Base-by-base conservation (phyloP, 2,113 vertebrate genomes). In the Sebastes schlegelii region DNA sequence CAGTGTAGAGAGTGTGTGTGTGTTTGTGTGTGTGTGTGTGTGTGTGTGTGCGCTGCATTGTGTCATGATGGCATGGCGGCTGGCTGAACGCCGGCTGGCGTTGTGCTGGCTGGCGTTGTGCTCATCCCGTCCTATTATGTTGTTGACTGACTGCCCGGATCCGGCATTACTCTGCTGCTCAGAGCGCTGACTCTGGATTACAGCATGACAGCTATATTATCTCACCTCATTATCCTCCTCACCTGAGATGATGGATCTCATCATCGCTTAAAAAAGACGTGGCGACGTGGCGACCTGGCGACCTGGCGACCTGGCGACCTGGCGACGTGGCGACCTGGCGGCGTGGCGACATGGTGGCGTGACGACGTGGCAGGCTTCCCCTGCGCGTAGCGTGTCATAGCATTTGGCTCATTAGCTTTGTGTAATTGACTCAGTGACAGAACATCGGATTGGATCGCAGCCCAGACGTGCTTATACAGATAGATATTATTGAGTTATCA, bases 161-260 rank as follows among this genome's bases (percentile, higher is more conserved):
- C 58, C 73, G 54, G 71, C 79, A 26, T 78, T 61, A 75, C 68
- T 85, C 77, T 48, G 80, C 74, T 42, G 73, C 76, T 48, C 68
- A 48, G 65, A 76, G 67, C 63, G 58, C 83, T 81, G 82, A 87
- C 80, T 83, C 45, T 21, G 77, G 78, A 87, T 88, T 86, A 69
- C 43, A 61, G 63, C 77, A n/a, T 69, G 81, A 82, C 84, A 85
- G 86, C 71, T 85, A 83, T 85, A 83, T 88, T 85, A 91, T 87
- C 77, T 85, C 77, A 86, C 69, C 84, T 90, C 74, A 74, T 92
- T 87, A 88, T 84, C 77, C 57, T 80, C 52, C 76, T 78, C 68
- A 57, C 64, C 65, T 54, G 75, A 74, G 84, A 75, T 87, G 83
- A 87, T 83, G 65, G 73, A 84, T 89, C 83, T 80, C 80, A 74